phyloP scores from a whole-genome alignment of 1,140 invertebrate genomes.

The Sogatella furcifera region DNA sequence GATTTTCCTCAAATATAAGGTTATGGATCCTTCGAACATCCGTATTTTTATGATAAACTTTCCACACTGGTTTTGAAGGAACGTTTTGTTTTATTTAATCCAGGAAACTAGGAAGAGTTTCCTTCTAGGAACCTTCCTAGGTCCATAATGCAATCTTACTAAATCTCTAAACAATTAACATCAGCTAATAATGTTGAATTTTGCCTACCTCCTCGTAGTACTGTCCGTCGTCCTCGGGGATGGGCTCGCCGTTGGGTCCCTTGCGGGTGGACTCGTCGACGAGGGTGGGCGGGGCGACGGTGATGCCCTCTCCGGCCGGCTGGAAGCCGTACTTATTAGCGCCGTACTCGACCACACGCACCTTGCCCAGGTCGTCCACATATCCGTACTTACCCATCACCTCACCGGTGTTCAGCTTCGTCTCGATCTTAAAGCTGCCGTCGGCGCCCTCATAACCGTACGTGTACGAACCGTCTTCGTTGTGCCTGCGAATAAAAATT shows the following conservation, averaged over 20 bases:
- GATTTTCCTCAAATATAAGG: too few relatives aligned
- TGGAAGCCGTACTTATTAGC: constrained; percentile 80
- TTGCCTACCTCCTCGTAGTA: constrained; percentile 29
- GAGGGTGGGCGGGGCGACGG: constrained; percentile 65
- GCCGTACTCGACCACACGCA: constrained; percentile 76
- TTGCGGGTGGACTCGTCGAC: constrained; percentile 46
- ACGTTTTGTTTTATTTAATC: too few relatives aligned
- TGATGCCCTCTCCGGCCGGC: constrained; percentile 74
- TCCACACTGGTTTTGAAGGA: too few relatives aligned
- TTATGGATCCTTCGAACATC: too few relatives aligned
- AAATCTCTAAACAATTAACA: too few relatives aligned
- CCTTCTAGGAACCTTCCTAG: too few relatives aligned
- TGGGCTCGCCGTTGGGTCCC: not conserved
- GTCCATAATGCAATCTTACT: too few relatives aligned
- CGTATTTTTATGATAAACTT: too few relatives aligned
- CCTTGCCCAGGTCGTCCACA: constrained; percentile 67
- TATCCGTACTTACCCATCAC: constrained; percentile 81
- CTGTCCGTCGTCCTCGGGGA: constrained; percentile 18
- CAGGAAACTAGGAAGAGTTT: too few relatives aligned
- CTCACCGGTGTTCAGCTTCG: constrained; percentile 62
- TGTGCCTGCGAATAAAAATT: constrained; percentile 51
- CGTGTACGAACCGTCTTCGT: constrained; percentile 77
- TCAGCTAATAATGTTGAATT: too few relatives aligned
- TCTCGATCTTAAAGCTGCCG: constrained; percentile 78
- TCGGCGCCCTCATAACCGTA: constrained; percentile 77